Conservation (phyloP, 2,113 vertebrate genomes). For the Pica pica region DNA sequence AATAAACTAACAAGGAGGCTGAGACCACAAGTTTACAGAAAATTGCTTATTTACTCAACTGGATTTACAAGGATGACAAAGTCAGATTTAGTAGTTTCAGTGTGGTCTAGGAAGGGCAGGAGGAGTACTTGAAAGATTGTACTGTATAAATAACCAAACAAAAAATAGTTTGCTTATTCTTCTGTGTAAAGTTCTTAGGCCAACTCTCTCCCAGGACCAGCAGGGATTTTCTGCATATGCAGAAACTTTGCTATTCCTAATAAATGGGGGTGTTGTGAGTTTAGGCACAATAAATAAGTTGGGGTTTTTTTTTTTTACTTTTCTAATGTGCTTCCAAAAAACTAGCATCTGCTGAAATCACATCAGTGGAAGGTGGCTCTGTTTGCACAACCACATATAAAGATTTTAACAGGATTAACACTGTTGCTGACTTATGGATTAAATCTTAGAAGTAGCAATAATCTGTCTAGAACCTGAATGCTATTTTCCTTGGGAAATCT, state of each 20-base stretch:
- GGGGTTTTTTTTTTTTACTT: not conserved
- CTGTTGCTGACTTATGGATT: not conserved
- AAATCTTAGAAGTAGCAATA: not conserved
- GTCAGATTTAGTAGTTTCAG: slow-evolving; percentile 67
- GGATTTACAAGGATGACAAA: slow-evolving; percentile 62
- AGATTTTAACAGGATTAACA: not conserved
- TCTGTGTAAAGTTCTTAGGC: not conserved
- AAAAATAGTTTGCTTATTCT: slow-evolving; percentile 53
- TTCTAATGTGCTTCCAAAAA: not conserved
- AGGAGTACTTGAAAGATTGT: slow-evolving; percentile 47
- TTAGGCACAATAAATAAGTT: not conserved
- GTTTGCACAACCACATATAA: not conserved
- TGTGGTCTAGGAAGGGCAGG: slow-evolving; percentile 65
- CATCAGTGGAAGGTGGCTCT: not conserved
- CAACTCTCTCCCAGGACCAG: not conserved
- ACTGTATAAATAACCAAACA: slow-evolving; percentile 53
- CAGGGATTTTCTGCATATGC: not conserved
- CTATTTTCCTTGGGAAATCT: not conserved
- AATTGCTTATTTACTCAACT: slow-evolving; percentile 71
- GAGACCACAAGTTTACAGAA: slow-evolving; percentile 74
- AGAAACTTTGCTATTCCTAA: not conserved
- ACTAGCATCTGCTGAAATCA: not conserved
- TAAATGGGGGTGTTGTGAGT: not conserved
- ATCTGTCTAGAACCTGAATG: not conserved
- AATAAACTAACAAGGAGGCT: slow-evolving; percentile 75